These are phyloP conservation scores for Standfussiana lucernea DNA, from an alignment of 2,888 invertebrate species.

Conservation along the genomic window DNA sequence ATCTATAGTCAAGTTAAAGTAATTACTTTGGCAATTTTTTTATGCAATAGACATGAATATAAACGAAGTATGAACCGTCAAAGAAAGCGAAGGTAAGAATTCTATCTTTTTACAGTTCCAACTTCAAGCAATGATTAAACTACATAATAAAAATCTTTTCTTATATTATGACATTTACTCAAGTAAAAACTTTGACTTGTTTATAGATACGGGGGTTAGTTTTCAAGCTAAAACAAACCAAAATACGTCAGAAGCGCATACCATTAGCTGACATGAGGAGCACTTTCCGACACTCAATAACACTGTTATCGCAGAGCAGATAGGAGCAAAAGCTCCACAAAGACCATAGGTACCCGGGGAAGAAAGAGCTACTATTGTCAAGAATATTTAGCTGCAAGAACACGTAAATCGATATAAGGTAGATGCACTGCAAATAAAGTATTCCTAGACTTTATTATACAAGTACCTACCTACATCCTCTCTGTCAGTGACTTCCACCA, in stretches of 20 bases:
- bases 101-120: too few relatives aligned
- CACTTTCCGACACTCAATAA: constrained; percentile 48
- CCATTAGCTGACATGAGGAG: constrained; percentile 40
- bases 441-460: neutral
- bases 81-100: too few relatives aligned
- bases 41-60: too few relatives aligned
- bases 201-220: too few relatives aligned
- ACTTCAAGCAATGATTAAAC: too few relatives aligned
- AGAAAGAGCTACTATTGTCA: neutral
- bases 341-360: neutral
- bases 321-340: constrained; percentile 18
- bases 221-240: constrained; percentile 23
- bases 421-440: neutral
- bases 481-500: neutral
- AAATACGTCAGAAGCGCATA: constrained; percentile 29
- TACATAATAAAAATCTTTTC: too few relatives aligned
- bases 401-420: neutral
- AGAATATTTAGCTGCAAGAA: neutral
- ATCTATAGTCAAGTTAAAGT: too few relatives aligned
- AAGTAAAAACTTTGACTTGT: too few relatives aligned
- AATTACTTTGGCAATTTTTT: too few relatives aligned
- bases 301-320: constrained; percentile 5
- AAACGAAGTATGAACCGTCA: too few relatives aligned
- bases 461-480: neutral
- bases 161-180: too few relatives aligned